phyloP scores from a whole-genome alignment of 2,888 invertebrate species.

The Autographa gamma region DNA sequence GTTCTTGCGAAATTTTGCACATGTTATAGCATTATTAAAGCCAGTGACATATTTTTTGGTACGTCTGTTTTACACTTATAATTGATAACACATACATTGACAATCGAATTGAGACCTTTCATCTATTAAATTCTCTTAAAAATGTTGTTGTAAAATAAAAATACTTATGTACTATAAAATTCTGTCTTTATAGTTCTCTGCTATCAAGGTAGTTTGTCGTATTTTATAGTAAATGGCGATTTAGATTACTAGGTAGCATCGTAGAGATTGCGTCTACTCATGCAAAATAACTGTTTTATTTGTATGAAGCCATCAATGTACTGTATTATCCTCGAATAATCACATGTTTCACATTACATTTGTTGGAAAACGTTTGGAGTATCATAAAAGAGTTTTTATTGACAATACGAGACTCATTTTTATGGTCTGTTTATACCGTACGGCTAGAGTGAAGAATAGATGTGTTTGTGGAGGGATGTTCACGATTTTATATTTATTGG shows the following conservation, averaged over 20 bases:
- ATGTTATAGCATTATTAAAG: no score
- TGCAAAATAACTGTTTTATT: constrained; percentile 23
- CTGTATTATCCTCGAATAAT: constrained; percentile 44
- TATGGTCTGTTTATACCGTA: constrained; percentile 81
- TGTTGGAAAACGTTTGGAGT: constrained; percentile 67
- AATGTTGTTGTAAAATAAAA: no score
- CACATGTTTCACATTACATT: constrained; percentile 56
- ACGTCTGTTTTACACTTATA: no score
- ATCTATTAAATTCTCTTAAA: no score
- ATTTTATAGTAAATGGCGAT: not conserved
- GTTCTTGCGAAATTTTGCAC: not conserved
- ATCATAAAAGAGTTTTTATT: constrained; percentile 79
- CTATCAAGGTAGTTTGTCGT: not conserved
- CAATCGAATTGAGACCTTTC: no score
- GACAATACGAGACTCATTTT: constrained; percentile 82
- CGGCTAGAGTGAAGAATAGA: constrained; percentile 72
- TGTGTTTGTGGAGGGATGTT: constrained; percentile 72
- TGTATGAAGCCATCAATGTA: constrained; percentile 45
- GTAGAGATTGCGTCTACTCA: constrained; percentile 20
- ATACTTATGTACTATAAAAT: no score
- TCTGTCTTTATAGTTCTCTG: not conserved
- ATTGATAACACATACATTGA: no score
- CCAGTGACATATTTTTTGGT: no score
- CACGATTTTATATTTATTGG: constrained; percentile 70
- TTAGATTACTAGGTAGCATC: not conserved